Base-by-base conservation (phyloP, 2,888 invertebrate species). In the Abrostola tripartita region DNA sequence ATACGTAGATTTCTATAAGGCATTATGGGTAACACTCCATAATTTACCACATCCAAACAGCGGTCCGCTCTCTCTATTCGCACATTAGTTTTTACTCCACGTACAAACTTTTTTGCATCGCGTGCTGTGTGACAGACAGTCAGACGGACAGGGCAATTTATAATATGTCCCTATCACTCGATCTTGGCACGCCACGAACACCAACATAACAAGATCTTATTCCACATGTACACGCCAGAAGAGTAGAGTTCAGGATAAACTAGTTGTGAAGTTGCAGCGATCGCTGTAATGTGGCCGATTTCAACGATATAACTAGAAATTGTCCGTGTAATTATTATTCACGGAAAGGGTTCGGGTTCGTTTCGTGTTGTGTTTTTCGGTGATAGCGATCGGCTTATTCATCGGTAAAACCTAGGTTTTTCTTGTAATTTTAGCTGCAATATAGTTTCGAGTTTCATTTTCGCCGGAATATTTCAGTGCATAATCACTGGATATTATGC, bases 131-230 rank as follows among this genome's bases (percentile, higher is more conserved):
- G 93, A 93, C 93, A 92, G 93, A 92, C 92, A 90, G 90, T 90
- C 92, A 89, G 91, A 91, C 91, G 88, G 93, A 92, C 93, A 90
- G 92, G 85, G 88, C 88, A 93, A 94, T 94, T 93, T 94, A 94
- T 93, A 94, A 92, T 91, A 91, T 92, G 93, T 91, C 91, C 89
- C 89, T 93, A 94, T 94, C 94, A 82, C 74, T 61, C 84, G 86
- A 93, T 93, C 79, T 79, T 76, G 67, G 72, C 79, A 79, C 79
- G 91, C 85, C 71, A 83, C 82, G 84, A 84, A 81, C 83, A 72
- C 90, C 82, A 62, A 36, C 36, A 41, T 50, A 72, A 57, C 56
- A 7, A 63, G 68, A 55, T 14, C 76, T 38, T 37, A 35, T 35
- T 6, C 11, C 7, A 6, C 10, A 36, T 36, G 6, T 44, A n/a